Percentiles rank a stretch among this genome's conserved stretches.
These are phyloP conservation scores for Caenorhabditis briggsae DNA, from an alignment of 1,140 invertebrate genomes.

Conservation along the genomic window DNA sequence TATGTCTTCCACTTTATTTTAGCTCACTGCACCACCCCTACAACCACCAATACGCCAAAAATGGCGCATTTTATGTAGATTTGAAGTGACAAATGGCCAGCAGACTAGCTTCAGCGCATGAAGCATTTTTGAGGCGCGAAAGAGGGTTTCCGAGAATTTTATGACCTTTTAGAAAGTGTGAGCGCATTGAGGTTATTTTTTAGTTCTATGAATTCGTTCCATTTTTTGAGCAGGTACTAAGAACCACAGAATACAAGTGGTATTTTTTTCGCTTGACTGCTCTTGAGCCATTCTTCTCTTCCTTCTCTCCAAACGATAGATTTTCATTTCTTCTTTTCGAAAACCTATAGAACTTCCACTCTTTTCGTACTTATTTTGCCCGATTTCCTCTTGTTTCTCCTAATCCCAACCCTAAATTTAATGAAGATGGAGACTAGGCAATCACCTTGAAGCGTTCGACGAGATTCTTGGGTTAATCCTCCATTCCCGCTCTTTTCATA, in stretches of 20 bases:
- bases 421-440: background rate
- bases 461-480: slow-evolving; percentile 22
- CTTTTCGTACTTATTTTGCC: background rate
- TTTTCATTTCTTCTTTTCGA: no score
- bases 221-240: no score
- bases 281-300: background rate
- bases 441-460: background rate
- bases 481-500: background rate
- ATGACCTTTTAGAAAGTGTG: no score
- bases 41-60: background rate
- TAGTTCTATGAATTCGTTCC: no score
- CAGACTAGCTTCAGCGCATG: background rate
- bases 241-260: no score
- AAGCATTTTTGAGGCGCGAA: background rate
- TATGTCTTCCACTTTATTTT: background rate
- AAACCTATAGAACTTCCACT: no score
- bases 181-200: no score
- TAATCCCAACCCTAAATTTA: background rate
- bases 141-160: no score
- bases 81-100: slow-evolving; percentile 15
- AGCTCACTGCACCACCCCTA: background rate
- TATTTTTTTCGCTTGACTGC: background rate
- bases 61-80: slow-evolving; percentile 15
- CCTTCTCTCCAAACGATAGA: background rate
- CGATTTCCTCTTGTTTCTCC: background rate